phyloP scores from a whole-genome alignment of 2,797 vertebrate species.

The Rallus crepitans region DNA sequence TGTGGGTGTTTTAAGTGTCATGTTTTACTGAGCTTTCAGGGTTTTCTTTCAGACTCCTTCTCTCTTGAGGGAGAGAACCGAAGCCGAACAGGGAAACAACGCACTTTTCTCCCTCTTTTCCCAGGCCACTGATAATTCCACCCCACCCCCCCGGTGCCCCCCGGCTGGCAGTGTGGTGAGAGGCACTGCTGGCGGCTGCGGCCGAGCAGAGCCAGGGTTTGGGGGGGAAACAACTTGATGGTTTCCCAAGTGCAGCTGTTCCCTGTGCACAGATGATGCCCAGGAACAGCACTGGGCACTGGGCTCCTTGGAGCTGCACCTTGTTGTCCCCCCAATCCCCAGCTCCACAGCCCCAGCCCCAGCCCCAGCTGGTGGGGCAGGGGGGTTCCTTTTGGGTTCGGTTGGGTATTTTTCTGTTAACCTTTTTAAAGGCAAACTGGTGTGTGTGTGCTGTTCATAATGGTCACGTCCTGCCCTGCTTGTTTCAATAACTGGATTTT shows the following conservation, averaged over 20 bases:
- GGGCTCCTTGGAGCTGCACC: neutral
- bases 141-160: neutral
- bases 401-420: neutral
- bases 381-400: neutral
- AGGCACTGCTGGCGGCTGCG: neutral
- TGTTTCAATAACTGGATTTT: constrained; percentile 17
- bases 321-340: neutral
- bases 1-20: neutral
- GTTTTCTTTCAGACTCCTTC: neutral
- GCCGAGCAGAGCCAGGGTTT: neutral
- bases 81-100: neutral
- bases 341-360: neutral
- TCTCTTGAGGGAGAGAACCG: neutral
- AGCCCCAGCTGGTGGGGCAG: neutral
- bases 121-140: neutral
- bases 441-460: neutral
- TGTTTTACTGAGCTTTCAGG: constrained; percentile 6
- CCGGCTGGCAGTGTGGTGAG: fast-evolving
- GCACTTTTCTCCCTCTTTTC: neutral
- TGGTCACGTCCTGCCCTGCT: neutral
- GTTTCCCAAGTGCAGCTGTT: neutral
- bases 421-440: neutral
- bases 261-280: neutral
- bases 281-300: fast-evolving
- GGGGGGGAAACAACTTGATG: neutral